Base-by-base conservation (phyloP, 2,888 invertebrate genomes). In the Eupeodes luniger region DNA sequence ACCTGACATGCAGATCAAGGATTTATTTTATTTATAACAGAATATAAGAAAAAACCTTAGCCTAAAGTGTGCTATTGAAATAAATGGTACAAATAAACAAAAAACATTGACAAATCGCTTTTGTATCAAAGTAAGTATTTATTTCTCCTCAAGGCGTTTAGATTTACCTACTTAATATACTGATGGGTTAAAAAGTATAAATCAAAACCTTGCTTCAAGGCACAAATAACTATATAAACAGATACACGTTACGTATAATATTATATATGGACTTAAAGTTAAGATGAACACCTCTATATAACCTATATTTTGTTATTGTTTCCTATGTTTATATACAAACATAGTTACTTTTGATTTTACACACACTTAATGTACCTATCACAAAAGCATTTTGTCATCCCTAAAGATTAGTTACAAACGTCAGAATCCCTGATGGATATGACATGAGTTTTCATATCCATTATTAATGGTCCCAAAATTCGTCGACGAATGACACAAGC, bases 341-440 rank as follows among this genome's bases (percentile, higher is more conserved):
- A 19, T 19, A 19, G 19, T 19, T 40, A 59, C 34, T 0, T 59
- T 59, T 34, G 57, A 57, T 59, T 59, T 59, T 59, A 34, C 34
- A 40, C 61, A 34, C 36, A 62, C 16, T 36, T 61, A 61, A 36
- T 62, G 40, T 62, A 7, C 61, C 61, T 40, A 40, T 62, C 40
- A 16, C 40, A 62, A 62, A 62, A 40, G 40, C 61, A 62, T 62
- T 36, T 62, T 40, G 61, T 62, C 61, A 62, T 40, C 40, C 40
- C 40, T 40, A 40, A 62, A 62, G 61, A 62, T 40, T 40, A 62
- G 61, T 62, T 62, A 62, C 61, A 62, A 62, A 62, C 61, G 61
- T 62, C 61, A 62, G 40, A 62, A 62, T 40, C 61, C 61, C 61
- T 62, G 61, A 62, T 62, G 61, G 61, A 62, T 62, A 16, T 62